Conservation (phyloP, 37 sponge, comb jelly and placozoan genomes). For the Halisarca cf. caerulea region DNA sequence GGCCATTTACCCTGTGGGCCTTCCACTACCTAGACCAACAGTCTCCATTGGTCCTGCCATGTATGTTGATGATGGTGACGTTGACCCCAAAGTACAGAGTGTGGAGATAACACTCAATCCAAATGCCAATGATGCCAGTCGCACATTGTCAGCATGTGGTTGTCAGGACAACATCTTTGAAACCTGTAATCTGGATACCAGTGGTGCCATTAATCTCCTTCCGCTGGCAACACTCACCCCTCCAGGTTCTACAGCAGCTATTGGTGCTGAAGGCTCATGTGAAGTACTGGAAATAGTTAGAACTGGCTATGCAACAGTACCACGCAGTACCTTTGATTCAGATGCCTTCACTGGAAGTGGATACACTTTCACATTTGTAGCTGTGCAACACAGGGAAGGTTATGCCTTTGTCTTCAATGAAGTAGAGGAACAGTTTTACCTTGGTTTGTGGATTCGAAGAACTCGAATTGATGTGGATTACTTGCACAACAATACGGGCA, state of each 20-base stretch:
- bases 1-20: slow-evolving; percentile 36
- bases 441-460: slow-evolving; percentile 7
- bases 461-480: slow-evolving; percentile 6
- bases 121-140: slow-evolving; percentile 17
- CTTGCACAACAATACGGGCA: background rate
- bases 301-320: slow-evolving; percentile 32
- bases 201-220: slow-evolving; percentile 35
- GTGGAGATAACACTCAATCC: slow-evolving; percentile 36
- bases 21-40: background rate
- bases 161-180: slow-evolving; percentile 53
- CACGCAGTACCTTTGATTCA: slow-evolving; percentile 28
- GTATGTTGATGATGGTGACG: slow-evolving; percentile 56
- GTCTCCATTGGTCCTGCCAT: slow-evolving; percentile 77
- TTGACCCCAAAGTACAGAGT: slow-evolving; percentile 12
- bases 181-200: slow-evolving; percentile 33
- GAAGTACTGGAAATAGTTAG: slow-evolving; percentile 16
- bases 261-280: slow-evolving; percentile 29
- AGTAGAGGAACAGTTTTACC: background rate
- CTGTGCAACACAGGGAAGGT: slow-evolving; percentile 48
- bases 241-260: background rate
- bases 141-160: slow-evolving; percentile 37
- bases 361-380: slow-evolving; percentile 68
- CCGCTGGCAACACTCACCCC: slow-evolving; percentile 6
- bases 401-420: slow-evolving; percentile 41
- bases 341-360: slow-evolving; percentile 40